phyloP scores from a whole-genome alignment of 2,797 vertebrate genomes.

The Sciurus vulgaris region DNA sequence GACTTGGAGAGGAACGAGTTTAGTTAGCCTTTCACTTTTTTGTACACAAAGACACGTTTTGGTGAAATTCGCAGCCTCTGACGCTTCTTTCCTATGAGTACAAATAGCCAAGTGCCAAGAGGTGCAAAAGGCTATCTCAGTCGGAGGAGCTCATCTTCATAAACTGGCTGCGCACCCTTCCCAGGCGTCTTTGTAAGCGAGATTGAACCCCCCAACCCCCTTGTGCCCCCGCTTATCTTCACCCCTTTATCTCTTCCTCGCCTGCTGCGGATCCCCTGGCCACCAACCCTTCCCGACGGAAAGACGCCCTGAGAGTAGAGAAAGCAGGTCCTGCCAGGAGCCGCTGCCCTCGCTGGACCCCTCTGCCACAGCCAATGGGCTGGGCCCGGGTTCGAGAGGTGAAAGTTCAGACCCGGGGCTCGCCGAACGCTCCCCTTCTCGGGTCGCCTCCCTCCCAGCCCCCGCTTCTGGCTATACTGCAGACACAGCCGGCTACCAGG shows the following conservation, averaged over 20 bases:
- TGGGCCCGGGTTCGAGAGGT: constrained; percentile 87
- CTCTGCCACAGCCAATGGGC: constrained; percentile 81
- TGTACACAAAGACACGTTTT: constrained; percentile 45
- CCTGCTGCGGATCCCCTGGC: neutral
- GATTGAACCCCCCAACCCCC: neutral
- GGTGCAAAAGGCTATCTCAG: neutral
- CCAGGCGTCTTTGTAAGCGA: neutral
- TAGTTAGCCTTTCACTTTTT: constrained; percentile 42
- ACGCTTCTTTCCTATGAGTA: neutral
- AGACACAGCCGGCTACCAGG: constrained; percentile 67
- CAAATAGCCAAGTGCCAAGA: constrained; percentile 24
- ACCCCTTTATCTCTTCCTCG: neutral
- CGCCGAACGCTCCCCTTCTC: neutral
- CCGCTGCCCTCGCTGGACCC: neutral
- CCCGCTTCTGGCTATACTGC: neutral
- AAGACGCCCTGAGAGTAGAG: neutral
- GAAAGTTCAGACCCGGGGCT: constrained; percentile 89
- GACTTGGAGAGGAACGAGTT: neutral
- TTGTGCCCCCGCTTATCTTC: neutral
- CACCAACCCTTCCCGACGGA: neutral
- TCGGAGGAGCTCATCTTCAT: neutral
- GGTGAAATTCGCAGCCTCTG: constrained; percentile 53
- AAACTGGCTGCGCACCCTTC: neutral
- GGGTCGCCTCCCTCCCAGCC: neutral
- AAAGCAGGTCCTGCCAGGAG: constrained; percentile 47